Base-by-base conservation (phyloP, 2,888 invertebrate genomes). In the Harpalus rufipes region DNA sequence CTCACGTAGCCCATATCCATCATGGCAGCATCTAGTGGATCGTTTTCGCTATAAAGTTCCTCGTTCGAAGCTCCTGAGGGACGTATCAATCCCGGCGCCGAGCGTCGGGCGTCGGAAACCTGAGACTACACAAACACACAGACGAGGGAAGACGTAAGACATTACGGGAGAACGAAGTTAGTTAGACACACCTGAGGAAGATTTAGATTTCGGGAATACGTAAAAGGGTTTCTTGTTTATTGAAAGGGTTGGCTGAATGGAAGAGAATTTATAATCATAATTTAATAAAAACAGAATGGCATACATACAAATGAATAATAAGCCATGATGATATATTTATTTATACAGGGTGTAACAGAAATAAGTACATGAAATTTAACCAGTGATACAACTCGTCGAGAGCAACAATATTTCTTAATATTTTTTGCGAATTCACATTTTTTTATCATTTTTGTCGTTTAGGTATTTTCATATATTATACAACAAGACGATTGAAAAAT, bases 21-120 rank as follows among this genome's bases (percentile, higher is more conserved):
- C 63, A 63, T 63, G 21, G 18, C 63, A 25, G 56, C 12, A 25
- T 63, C 63, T 63, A 63, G 18, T 63, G 18, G 80, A 81, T 81
- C 81, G 81, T 81, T 65, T 56, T 68, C 21, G 63, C 51, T 65
- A 65, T 81, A 81, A 81, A 81, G 12, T 63, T 44, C 65, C 51
- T 65, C 65, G n/a, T 65, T n/a, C 14, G 59, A 44, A 41, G 18
- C 51, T 81, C 81, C 63, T 32, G 59, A n/a, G 65, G 81, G 81
- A 68, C 44, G 41, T 81, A 65, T 81, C 65, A 81, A 81, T 81
- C 65, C 51, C 61, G 32, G 25, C 44, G 44, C 44, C 44, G 44
- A 51, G 44, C 44, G 44, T 51, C 44, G 44, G 4, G 44, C 44
- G 44, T 51, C 44, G 44, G 44, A 51, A 32, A 51, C 6, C 44